A percentile compares a stretch with the other conserved stretches of the same genome.
phyloP scores from a whole-genome alignment of 2,797 vertebrate species.

The Limosa lapponica region DNA sequence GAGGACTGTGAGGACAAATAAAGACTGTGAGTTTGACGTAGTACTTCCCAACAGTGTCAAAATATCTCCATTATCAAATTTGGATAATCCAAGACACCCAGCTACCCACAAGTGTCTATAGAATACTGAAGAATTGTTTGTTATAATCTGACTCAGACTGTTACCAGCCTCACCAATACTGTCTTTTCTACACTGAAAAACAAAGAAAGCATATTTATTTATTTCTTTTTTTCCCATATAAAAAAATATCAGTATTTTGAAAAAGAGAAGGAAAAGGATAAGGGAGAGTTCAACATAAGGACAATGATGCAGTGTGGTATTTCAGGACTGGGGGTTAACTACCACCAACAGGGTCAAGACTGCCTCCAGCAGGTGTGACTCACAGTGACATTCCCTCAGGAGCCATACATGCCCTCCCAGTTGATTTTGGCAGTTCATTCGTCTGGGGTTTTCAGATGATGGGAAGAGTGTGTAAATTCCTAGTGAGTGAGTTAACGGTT shows the following conservation, averaged over 20 bases:
- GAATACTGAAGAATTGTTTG: not conserved
- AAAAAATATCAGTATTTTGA: not conserved
- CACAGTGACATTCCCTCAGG: not conserved
- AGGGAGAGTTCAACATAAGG: not conserved
- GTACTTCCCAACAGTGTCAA: not conserved
- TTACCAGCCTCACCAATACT: not conserved
- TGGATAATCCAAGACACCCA: not conserved
- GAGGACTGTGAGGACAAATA: not conserved
- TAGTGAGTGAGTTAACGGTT: not conserved
- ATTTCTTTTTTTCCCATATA: not conserved
- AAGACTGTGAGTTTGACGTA: accelerated
- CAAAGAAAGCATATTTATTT: not conserved
- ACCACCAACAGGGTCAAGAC: accelerated
- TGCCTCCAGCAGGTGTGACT: not conserved
- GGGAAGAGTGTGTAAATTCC: not conserved
- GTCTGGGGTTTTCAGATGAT: not conserved
- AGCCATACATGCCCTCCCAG: not conserved
- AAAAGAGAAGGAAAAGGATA: not conserved
- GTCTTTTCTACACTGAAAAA: not conserved
- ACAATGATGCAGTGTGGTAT: not conserved
- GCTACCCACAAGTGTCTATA: not conserved
- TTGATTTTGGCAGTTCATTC: not conserved
- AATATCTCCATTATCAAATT: not conserved
- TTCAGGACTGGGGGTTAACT: not conserved
- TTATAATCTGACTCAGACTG: not conserved